phyloP scores from a whole-genome alignment of 2,797 vertebrate genomes.

The Hapalemur alaotrensis region DNA sequence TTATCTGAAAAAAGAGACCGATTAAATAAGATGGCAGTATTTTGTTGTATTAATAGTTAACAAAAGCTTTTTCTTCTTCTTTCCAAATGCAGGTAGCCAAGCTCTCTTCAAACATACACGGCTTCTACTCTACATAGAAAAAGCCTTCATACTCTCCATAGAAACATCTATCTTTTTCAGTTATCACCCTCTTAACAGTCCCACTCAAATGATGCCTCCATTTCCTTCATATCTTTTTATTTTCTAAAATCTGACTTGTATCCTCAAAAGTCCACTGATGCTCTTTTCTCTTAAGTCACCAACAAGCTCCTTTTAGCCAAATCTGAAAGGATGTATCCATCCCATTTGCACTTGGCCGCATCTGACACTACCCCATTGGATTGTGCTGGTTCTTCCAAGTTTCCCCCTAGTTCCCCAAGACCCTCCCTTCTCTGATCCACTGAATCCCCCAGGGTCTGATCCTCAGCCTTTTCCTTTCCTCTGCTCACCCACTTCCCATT shows the following conservation, averaged over 20 bases:
- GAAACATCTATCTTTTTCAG: background rate
- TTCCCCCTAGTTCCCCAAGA: background rate
- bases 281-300: background rate
- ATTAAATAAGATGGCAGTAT: background rate
- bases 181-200: background rate
- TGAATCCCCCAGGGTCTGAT: background rate
- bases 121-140: background rate
- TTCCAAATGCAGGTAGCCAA: constrained; percentile 28
- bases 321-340: background rate
- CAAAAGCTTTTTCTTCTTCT: background rate
- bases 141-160: background rate
- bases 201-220: background rate
- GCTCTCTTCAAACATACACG: constrained; percentile 23
- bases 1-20: background rate
- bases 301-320: background rate
- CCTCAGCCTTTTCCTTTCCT: background rate
- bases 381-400: background rate
- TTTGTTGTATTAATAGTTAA: background rate
- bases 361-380: background rate
- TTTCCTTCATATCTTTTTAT: background rate
- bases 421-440: background rate
- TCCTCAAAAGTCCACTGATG: background rate
- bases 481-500: background rate
- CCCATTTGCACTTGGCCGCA: background rate
- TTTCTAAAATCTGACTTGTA: background rate